These are phyloP conservation scores for Eremophila alpestris DNA, from an alignment of 2,797 vertebrate genomes.

Conservation along the genomic window DNA sequence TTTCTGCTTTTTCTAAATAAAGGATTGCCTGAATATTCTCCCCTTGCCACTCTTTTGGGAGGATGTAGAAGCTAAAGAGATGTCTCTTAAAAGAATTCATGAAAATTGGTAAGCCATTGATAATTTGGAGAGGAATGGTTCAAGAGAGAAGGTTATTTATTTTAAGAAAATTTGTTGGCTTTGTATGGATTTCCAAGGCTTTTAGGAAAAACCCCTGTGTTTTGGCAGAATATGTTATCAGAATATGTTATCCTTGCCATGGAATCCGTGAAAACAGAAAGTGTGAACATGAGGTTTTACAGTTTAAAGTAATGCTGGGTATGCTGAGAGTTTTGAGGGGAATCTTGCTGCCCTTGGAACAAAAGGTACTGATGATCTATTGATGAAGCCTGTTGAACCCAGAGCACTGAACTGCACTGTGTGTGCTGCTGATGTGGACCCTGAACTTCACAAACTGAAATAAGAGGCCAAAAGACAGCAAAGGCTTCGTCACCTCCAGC, in stretches of 20 bases:
- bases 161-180: background rate
- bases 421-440: background rate
- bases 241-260: background rate
- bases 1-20: background rate
- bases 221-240: background rate
- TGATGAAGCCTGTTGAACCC: background rate
- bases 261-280: background rate
- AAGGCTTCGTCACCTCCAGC: background rate
- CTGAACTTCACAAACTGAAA: background rate
- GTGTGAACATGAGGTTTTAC: rapidly evolving
- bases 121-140: background rate
- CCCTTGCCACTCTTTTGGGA: background rate
- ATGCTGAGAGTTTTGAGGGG: background rate
- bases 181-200: background rate
- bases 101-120: background rate
- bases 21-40: background rate
- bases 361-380: background rate
- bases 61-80: background rate
- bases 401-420: background rate
- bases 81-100: background rate
- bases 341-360: background rate
- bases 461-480: background rate
- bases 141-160: background rate
- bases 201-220: background rate
- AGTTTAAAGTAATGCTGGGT: background rate